Conservation (phyloP, 2,113 vertebrate genomes). For the Corvus cornix region DNA sequence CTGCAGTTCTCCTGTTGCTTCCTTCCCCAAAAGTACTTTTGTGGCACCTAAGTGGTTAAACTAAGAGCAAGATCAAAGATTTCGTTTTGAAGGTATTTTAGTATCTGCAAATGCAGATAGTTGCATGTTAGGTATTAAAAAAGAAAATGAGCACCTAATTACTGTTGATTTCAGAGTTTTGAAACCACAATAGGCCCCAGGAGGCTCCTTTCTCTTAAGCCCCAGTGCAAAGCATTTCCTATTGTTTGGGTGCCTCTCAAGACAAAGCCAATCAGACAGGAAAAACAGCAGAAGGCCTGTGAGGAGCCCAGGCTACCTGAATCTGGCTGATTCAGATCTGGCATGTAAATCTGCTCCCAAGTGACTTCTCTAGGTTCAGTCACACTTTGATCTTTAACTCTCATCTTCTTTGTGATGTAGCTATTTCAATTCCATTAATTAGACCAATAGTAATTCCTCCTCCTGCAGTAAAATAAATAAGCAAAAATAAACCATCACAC, state of each 20-base stretch:
- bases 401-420: conserved; percentile 44
- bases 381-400: conserved; percentile 62
- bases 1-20: background rate
- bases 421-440: conserved; percentile 34
- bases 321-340: conserved; percentile 7
- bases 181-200: background rate
- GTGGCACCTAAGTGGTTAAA: background rate
- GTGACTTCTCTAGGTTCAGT: conserved; percentile 37
- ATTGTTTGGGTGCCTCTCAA: background rate
- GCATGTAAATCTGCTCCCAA: conserved; percentile 18
- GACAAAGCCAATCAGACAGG: background rate
- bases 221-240: background rate
- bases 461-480: conserved; percentile 34
- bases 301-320: background rate
- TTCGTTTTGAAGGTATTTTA: background rate
- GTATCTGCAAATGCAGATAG: background rate
- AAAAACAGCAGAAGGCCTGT: background rate
- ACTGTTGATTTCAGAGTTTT: background rate
- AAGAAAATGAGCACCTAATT: background rate
- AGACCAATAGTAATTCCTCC: background rate
- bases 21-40: background rate
- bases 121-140: background rate
- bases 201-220: background rate
- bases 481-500: background rate
- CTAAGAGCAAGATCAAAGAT: background rate